phyloP scores from a whole-genome alignment of 2,113 vertebrate genomes.

The Etheostoma cragini region DNA sequence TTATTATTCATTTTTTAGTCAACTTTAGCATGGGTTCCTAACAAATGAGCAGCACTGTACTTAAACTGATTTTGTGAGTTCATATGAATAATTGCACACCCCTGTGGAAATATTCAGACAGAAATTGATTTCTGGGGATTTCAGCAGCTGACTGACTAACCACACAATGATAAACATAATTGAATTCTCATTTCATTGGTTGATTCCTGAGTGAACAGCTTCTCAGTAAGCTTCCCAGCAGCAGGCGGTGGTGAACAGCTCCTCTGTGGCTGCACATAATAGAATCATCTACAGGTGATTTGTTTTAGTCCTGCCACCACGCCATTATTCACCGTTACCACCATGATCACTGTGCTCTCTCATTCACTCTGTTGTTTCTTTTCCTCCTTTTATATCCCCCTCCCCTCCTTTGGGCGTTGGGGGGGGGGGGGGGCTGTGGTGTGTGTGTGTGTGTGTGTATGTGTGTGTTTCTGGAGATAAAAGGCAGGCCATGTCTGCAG shows the following conservation, averaged over 20 bases:
- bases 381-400: conserved; percentile 1
- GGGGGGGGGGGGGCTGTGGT: conserved; percentile 16
- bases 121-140: too few species aligned
- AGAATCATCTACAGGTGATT: conserved; percentile 65
- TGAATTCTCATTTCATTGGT: conserved; percentile 30
- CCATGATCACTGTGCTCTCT: conserved; percentile 43
- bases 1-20: too few species aligned
- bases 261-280: conserved; percentile 53
- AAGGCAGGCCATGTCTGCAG: conserved; percentile 52
- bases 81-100: too few species aligned
- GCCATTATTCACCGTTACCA: conserved; percentile 49
- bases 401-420: background rate
- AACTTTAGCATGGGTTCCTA: too few species aligned
- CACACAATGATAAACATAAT: conserved; percentile 32
- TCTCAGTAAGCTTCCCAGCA: conserved; percentile 16
- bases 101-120: too few species aligned
- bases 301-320: conserved; percentile 47
- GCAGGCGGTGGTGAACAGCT: conserved; percentile 20
- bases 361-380: conserved; percentile 2
- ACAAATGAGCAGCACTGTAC: too few species aligned
- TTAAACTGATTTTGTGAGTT: too few species aligned
- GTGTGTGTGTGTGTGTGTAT: conserved; percentile 17
- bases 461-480: conserved; percentile 13
- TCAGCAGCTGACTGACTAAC: too few species aligned
- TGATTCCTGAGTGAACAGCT: conserved; percentile 14